Percentiles rank a stretch among this genome's conserved stretches.
Evolutionary conservation across 1,140 invertebrate genomes (phyloP).

Genomic region (Teleogryllus occipitalis): DNA sequence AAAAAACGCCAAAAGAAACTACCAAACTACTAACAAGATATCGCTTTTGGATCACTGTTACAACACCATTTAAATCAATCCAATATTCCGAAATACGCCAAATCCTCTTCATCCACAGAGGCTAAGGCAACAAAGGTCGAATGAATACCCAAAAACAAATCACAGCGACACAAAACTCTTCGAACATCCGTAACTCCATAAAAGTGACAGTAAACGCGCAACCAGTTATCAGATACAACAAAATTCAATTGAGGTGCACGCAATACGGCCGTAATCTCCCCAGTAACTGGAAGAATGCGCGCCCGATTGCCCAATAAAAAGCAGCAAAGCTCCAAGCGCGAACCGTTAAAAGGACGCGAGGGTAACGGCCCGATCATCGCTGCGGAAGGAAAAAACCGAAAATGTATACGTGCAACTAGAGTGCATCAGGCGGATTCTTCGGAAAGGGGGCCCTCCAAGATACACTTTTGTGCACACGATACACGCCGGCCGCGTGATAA

Average conservation of each 20-base stretch:
- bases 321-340: not conserved
- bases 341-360: not conserved
- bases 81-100: no score
- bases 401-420: not conserved
- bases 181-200: not conserved
- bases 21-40: no score
- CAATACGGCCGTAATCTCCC: not conserved
- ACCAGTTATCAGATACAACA: not conserved
- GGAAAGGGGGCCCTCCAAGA: not conserved
- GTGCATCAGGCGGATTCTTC: not conserved
- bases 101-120: no score
- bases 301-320: not conserved
- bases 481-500: not conserved
- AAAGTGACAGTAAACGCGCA: not conserved
- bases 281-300: not conserved
- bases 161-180: not conserved
- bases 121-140: not conserved
- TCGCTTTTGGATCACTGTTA: no score
- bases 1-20: no score
- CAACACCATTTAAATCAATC: no score
- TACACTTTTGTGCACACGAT: not conserved
- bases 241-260: not conserved
- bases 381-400: not conserved
- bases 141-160: not conserved
- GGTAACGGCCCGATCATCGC: not conserved